Percentiles rank a stretch among this genome's conserved stretches.
phyloP scores from a whole-genome alignment of 2,888 invertebrate species.

The Drosophila limbata region DNA sequence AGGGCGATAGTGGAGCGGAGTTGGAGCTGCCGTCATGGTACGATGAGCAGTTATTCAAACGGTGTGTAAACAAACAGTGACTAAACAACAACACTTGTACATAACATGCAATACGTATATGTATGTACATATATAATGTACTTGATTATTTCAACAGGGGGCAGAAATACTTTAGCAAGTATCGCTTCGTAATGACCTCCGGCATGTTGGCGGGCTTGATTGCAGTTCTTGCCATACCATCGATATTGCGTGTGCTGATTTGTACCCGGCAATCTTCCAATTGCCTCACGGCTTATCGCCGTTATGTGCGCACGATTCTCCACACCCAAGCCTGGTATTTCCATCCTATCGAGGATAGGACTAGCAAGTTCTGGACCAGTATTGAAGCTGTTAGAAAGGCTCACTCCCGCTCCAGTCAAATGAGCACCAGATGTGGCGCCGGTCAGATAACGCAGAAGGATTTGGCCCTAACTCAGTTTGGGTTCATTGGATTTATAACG shows the following conservation, averaged over 20 bases:
- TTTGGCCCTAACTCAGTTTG: conserved; percentile 94
- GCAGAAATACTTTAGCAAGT: conserved; percentile 89
- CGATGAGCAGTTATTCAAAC: conserved; percentile 88
- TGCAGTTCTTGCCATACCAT: conserved; percentile 90
- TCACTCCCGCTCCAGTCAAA: conserved; percentile 88
- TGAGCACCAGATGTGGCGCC: conserved; percentile 85
- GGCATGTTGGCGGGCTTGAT: conserved; percentile 92
- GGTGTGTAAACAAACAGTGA: conserved; percentile 84
- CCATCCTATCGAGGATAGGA: conserved; percentile 82
- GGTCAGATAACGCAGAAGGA: conserved; percentile 92
- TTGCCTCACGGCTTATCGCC: conserved; percentile 88
- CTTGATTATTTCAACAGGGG: conserved; percentile 87
- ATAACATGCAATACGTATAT: neutral
- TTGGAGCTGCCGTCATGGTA: conserved; percentile 89
- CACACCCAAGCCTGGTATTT: conserved; percentile 92
- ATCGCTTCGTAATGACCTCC: conserved; percentile 89
- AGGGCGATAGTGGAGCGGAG: conserved; percentile 81
- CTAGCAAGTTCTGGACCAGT: conserved; percentile 89
- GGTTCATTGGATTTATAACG: conserved; percentile 92
- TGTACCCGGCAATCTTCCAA: conserved; percentile 90
- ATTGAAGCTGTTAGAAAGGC: conserved; percentile 88
- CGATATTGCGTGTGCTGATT: conserved; percentile 90
- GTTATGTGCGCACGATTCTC: conserved; percentile 92
- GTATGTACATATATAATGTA: neutral
- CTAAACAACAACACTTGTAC: neutral